A percentile compares a stretch with the other conserved stretches of the same genome.
phyloP scores from a whole-genome alignment of 2,113 vertebrate genomes.

The Varanus salvator region DNA sequence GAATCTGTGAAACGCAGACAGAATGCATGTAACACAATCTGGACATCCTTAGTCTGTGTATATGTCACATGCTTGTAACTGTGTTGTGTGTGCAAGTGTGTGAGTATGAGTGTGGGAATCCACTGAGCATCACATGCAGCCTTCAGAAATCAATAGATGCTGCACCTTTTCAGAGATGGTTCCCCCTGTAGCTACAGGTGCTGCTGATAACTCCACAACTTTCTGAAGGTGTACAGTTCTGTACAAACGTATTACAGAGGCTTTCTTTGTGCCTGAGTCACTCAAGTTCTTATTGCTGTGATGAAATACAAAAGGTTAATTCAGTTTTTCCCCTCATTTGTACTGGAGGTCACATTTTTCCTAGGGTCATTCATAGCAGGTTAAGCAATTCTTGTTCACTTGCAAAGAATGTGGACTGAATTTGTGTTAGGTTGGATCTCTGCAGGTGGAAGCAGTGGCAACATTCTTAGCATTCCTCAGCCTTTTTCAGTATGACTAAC shows the following conservation, averaged over 20 bases:
- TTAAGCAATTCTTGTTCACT: background rate
- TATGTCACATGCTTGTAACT: no score
- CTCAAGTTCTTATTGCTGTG: background rate
- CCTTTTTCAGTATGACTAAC: background rate
- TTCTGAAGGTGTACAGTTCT: background rate
- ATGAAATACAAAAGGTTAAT: constrained; percentile 9
- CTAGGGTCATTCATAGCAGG: background rate
- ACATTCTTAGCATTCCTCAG: background rate
- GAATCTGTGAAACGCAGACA: no score
- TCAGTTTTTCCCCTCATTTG: background rate
- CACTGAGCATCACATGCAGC: no score
- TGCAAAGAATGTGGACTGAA: background rate
- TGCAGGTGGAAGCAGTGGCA: background rate
- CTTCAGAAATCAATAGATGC: no score
- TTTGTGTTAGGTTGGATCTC: background rate
- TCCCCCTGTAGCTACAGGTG: background rate
- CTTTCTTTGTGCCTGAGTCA: background rate
- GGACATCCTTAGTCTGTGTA: no score
- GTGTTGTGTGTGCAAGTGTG: no score
- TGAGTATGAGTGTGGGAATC: no score
- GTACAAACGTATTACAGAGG: background rate
- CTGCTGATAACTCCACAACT: background rate
- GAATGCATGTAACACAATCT: no score
- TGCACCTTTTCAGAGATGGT: background rate
- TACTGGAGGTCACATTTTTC: background rate